Base-by-base conservation (phyloP, 2,113 vertebrate species). In the Nothoprocta pentlandii region DNA sequence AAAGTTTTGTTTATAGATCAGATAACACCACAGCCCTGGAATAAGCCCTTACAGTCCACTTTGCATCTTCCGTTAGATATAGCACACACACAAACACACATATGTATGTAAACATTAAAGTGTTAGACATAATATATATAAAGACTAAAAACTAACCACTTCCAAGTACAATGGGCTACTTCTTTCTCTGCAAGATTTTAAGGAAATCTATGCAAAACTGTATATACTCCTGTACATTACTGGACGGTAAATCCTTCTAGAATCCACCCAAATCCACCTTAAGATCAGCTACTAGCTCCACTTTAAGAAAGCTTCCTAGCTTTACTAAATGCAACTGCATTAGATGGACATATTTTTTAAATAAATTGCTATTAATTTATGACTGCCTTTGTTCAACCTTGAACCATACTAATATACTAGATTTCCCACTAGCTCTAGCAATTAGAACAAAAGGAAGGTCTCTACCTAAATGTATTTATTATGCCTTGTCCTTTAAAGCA, bases 201-300 rank as follows among this genome's bases (percentile, higher is more conserved):
- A 54, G 41, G 59, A 63, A 53, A 92, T 13, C 7, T 59, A 25
- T 6, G 16, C n/a, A 58, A 74, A 84, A 63, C 9, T 8, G 2
- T 4, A 9, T 0, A 49, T 30, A 30, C 14, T 28, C 13, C 26
- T 54, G 14, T 28, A 28, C 14, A 54, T 14, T 56, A 30, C 54
- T 56, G 26, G 7, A 28, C 6, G 6, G 0, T 0, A 51, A 12
- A 11, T 47, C 34, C 46, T 78, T 41, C 77, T 6, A 1, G 4
- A 19, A 19, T 6, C 23, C 51, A 59, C 3, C 1, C n/a, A 84
- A 59, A 92, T 16, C 34, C 20, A 36, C 25, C 51, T n/a, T 10
- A 70, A 28, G 13, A 54, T 51, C 6, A 32, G 20, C 22, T 63
- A 2, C 3, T 47, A 47, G 46, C 7, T 47, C 22, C 0, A 54